phyloP scores from a whole-genome alignment of 2,797 vertebrate species.

The Ciconia nigra region DNA sequence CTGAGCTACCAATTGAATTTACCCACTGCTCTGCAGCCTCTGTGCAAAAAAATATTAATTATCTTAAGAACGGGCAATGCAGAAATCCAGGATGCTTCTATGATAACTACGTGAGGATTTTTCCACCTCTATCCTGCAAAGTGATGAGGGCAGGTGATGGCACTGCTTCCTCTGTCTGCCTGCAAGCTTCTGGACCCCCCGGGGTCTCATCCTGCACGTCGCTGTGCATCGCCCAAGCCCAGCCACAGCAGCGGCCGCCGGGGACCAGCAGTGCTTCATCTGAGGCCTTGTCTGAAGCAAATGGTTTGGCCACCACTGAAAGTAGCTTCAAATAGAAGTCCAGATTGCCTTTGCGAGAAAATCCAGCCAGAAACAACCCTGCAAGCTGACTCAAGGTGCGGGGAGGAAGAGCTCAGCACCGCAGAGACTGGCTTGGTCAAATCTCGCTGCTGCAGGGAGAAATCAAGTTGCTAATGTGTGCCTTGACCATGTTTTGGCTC shows the following conservation, averaged over 20 bases:
- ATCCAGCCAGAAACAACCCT: neutral
- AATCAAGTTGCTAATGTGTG: accelerated
- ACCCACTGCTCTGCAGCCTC: neutral
- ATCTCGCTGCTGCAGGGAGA: neutral
- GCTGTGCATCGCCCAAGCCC: neutral
- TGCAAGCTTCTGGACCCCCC: neutral
- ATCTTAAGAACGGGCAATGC: neutral
- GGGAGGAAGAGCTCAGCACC: neutral
- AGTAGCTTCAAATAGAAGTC: neutral
- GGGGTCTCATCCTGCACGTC: accelerated
- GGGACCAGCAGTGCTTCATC: accelerated
- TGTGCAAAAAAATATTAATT: neutral
- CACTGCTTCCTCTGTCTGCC: neutral
- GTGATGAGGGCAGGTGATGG: neutral
- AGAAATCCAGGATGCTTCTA: neutral
- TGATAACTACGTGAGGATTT: neutral
- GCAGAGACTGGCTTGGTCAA: neutral
- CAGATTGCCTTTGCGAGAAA: neutral
- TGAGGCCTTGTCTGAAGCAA: neutral
- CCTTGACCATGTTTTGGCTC: neutral
- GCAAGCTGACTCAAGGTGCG: accelerated
- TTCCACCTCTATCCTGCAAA: neutral
- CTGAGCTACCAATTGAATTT: neutral
- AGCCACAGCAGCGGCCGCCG: accelerated
- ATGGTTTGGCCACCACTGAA: neutral